Evolutionary conservation across 2,797 vertebrate species (phyloP), one percentile per base, ranked within the genome.

Genomic region (Poeciliopsis gracilis): DNA sequence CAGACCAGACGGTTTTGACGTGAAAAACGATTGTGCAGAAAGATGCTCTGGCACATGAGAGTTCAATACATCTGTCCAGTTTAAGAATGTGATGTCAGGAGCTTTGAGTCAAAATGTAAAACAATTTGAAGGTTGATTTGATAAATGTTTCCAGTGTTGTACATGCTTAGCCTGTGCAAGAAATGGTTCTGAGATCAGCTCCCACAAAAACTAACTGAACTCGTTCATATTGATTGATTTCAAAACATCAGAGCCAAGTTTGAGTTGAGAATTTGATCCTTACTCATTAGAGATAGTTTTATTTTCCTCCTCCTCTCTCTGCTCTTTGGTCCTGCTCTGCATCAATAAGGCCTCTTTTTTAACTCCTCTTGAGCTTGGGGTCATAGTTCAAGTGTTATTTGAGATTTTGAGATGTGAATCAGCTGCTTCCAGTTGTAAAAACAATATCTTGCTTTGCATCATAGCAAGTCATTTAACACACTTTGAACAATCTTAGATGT

Each of bases 81-180:
- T 69, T 72, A 75, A 61, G 66, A 72, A 82, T 77, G 76, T 55
- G 43, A 30, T 79, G 75, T 82, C 81, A 77, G 77, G 7, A 61
- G 74, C 51, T 72, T 75, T 5, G 18, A 23, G 51, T 49, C 46
- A 36, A 45, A 28, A 51, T 69, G 63, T 79, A 85, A 80, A 89
- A 76, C 77, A n/a, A 71, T 5, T 20, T 0, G 18, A 41, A 67
- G 36, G 20, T 25, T 25, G 63, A 41, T 11, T 41, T 67, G 30
- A 63, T 9, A 2, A 36, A n/a, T 5, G n/a, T 57, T 53, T 33
- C 7, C 63, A 67, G 9, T 38, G 63, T 67, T 41, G 15, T 9
- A 33, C 59, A 33, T 33, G 30, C 20, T 63, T 16, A 63, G 59
- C 16, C 30, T 36, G 30, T 5, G 5, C 30, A 33, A 63, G 6